Evolutionary conservation across 2,888 invertebrate species (phyloP), one percentile per base, ranked within the genome.

Genomic region (Clanis bilineata): DNA sequence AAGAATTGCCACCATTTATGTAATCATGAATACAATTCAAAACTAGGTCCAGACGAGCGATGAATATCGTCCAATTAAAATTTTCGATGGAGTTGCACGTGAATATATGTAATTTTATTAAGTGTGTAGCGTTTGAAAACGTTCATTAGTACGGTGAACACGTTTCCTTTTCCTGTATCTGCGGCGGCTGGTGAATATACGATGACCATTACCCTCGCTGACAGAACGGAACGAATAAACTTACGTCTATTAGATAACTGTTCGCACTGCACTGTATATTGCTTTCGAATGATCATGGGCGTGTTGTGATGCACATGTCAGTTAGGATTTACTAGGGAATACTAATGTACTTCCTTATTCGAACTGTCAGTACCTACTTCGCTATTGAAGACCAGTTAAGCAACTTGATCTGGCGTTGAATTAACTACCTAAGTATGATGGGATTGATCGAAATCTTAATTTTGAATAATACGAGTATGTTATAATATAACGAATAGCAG

Each of bases 121-220:
- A 69, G 59, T 61, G 58, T 64, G 64, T 65, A 60, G 61, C 60
- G 47, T 60, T 62, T 70, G 72, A 72, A 67, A 67, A 66, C 57
- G 55, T 66, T 74, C 76, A 80, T 80, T 82, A 82, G 72, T 76
- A 77, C 78, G 76, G 74, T 74, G 73, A 76, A 70, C 74, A 69
- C 65, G 76, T 74, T 83, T 80, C 83, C 84, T 77, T 75, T 84
- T 82, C 80, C 84, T 79, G 80, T 72, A 74, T 66, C 73, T 72
- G 56, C 60, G 64, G 62, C 64, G 66, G 64, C 70, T 69, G 68
- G 71, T 81, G 82, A 59, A 59, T 59, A 79, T 80, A 80, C 72
- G 69, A 69, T 69, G 65, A 72, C 71, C 73, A 73, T 76, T 74
- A 76, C 76, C 68, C 71, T 70, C 74, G 69, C 80, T 74, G 74